Conservation (phyloP, 2,797 vertebrate genomes). For the Gymnoscopelus microlampas region DNA sequence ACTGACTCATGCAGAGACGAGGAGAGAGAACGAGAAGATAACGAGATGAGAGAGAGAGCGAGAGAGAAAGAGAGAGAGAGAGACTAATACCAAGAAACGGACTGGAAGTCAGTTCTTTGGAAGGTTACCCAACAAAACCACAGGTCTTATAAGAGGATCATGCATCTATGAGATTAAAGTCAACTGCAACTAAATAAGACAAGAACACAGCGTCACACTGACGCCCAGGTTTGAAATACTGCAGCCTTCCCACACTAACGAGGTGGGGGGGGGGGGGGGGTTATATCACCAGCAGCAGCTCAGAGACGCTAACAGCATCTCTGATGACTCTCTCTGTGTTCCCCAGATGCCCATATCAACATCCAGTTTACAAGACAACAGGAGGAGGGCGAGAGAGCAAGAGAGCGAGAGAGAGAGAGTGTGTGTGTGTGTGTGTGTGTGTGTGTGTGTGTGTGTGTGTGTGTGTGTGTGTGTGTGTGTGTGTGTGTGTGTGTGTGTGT, state of each 20-base stretch:
- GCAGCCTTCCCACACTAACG: slow-evolving; percentile 22
- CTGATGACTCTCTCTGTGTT: slow-evolving; percentile 27
- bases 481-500: no score
- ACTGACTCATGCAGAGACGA: no score
- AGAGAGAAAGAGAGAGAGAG: not conserved
- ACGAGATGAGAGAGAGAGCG: not conserved
- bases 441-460: no score
- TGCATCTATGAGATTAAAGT: no score
- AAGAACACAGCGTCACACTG: no score
- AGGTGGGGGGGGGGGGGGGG: slow-evolving; percentile 8
- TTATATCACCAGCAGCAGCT: slow-evolving; percentile 34
- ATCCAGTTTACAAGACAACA: slow-evolving; percentile 24
- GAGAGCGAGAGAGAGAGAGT: not conserved
- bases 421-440: no score
- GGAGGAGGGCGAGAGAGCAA: slow-evolving; percentile 26
- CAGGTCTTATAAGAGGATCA: no score
- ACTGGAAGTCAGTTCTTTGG: not conserved
- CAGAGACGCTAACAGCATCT: slow-evolving; percentile 50
- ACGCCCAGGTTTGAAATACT: slow-evolving; percentile 13
- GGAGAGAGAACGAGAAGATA: not conserved
- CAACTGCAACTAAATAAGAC: no score
- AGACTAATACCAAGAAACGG: not conserved
- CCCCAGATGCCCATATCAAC: slow-evolving; percentile 44
- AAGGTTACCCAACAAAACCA: no score
- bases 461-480: no score